phyloP scores from a whole-genome alignment of 2,797 vertebrate species.

The Pseudochromis fuscus region DNA sequence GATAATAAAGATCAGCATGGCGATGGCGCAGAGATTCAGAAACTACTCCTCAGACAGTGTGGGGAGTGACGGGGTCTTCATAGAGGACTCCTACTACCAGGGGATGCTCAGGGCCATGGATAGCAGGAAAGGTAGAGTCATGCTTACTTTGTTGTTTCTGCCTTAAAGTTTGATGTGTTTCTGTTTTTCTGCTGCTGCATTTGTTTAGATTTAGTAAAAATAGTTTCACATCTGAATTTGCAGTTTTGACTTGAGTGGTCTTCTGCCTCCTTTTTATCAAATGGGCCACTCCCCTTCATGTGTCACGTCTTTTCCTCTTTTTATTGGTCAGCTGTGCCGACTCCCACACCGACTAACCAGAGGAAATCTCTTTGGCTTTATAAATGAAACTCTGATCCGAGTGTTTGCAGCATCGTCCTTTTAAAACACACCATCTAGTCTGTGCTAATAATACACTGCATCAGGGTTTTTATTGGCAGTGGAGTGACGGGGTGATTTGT shows the following conservation, averaged over 20 bases:
- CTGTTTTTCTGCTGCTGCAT: neutral
- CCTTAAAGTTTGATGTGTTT: neutral
- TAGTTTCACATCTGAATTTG: neutral
- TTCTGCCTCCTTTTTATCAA: constrained; percentile 44
- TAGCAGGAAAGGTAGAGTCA: constrained; percentile 83
- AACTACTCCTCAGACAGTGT: constrained; percentile 80
- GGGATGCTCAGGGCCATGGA: constrained; percentile 78
- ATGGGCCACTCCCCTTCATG: constrained; percentile 55
- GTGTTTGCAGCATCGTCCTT: neutral
- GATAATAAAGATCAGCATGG: constrained; percentile 33
- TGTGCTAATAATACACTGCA: too few relatives aligned
- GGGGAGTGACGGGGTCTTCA: constrained; percentile 80
- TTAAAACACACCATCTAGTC: too few relatives aligned
- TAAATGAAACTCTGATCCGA: neutral
- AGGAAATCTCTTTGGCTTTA: neutral
- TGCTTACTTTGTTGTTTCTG: neutral
- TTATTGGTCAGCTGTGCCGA: constrained; percentile 38
- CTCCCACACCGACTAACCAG: neutral
- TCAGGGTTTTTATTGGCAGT: too few relatives aligned
- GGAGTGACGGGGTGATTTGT: neutral
- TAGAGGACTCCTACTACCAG: constrained; percentile 79
- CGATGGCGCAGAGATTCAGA: constrained; percentile 67
- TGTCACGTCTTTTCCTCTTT: constrained; percentile 45
- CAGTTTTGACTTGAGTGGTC: constrained; percentile 7
- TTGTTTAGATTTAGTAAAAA: neutral